These are phyloP conservation scores for Prenolepis imparis DNA, from an alignment of 2,888 invertebrate genomes.

Conservation along the genomic window DNA sequence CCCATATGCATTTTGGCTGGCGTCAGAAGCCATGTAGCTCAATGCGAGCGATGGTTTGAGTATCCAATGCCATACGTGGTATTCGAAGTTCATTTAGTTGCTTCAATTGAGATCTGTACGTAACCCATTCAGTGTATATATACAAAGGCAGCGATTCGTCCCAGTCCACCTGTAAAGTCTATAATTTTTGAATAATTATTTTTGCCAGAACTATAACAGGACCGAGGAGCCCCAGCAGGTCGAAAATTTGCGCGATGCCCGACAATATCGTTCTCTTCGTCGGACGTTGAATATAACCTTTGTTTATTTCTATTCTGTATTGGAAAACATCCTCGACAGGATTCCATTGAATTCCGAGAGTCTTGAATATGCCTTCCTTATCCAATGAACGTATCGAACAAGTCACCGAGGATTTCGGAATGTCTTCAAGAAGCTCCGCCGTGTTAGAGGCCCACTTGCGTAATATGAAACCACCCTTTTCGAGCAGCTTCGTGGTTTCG, in stretches of 20 bases:
- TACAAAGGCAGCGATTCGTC: neutral
- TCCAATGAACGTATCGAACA: neutral
- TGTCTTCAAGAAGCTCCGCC: rapidly evolving
- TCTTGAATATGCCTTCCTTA: neutral
- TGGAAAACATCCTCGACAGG: neutral
- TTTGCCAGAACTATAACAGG: neutral
- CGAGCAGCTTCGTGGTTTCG: neutral
- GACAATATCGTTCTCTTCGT: neutral
- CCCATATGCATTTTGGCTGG: neutral
- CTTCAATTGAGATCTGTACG: neutral
- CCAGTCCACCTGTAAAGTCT: neutral
- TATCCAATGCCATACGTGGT: neutral
- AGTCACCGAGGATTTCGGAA: neutral
- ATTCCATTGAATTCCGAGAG: neutral
- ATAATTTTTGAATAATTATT: neutral
- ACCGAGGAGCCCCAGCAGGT: too few relatives aligned
- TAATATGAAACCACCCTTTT: neutral
- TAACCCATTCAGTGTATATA: neutral
- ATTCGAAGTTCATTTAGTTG: neutral
- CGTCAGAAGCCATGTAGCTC: neutral
- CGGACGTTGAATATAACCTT: too few relatives aligned
- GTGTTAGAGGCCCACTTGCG: neutral
- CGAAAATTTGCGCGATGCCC: neutral
- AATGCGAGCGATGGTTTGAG: neutral
- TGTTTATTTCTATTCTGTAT: neutral